Percentiles rank a stretch among this genome's conserved stretches.
These are phyloP conservation scores for Arvicanthis niloticus DNA, from an alignment of 2,113 vertebrate genomes.

Conservation along the genomic window DNA sequence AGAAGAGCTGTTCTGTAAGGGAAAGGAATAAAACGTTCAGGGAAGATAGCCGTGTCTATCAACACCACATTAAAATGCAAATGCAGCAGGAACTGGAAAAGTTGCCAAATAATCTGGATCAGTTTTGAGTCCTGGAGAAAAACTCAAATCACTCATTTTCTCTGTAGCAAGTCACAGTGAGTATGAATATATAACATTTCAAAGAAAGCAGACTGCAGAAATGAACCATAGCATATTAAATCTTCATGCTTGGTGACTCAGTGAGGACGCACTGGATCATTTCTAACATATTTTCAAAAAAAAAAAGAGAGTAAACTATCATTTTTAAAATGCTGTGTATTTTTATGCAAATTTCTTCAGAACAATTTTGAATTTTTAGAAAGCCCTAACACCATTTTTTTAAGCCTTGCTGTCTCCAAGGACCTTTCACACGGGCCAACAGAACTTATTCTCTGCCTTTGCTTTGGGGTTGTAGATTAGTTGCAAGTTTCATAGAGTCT, in stretches of 20 bases:
- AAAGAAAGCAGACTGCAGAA: slow-evolving; percentile 17
- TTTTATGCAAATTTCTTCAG: neutral
- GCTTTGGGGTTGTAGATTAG: neutral
- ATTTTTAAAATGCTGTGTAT: neutral
- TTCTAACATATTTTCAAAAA: slow-evolving; percentile 26
- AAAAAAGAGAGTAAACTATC: slow-evolving; percentile 9
- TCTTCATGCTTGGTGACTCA: slow-evolving; percentile 36
- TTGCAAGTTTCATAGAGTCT: neutral
- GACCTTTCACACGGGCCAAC: neutral
- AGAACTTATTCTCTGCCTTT: neutral
- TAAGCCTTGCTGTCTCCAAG: neutral
- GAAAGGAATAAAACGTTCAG: slow-evolving; percentile 65
- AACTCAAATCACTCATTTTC: slow-evolving; percentile 51
- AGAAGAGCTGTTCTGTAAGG: slow-evolving; percentile 63
- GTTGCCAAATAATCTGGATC: slow-evolving; percentile 71
- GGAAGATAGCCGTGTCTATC: slow-evolving; percentile 56
- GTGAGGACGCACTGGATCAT: neutral
- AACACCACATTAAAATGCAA: slow-evolving; percentile 75
- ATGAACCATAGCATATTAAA: neutral
- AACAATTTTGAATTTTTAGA: neutral
- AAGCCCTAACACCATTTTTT: neutral
- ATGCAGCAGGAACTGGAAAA: slow-evolving; percentile 52
- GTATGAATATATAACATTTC: neutral
- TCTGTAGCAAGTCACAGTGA: neutral
- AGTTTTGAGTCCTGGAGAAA: slow-evolving; percentile 57